Base-by-base conservation (phyloP, 2,888 invertebrate species). In the Agonum fuliginosum region DNA sequence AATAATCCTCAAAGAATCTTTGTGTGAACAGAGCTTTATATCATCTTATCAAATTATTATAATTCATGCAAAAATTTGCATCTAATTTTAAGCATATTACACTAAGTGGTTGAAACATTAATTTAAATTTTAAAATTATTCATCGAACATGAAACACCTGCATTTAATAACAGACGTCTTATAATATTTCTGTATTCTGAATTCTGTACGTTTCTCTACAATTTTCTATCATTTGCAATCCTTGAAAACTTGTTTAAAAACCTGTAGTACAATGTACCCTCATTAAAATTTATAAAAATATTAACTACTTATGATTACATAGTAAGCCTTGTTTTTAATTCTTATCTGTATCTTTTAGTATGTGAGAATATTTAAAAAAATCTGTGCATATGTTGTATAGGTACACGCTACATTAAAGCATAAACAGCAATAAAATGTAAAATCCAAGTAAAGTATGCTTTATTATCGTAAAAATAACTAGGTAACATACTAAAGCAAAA, bases 241-340 rank as follows among this genome's bases (percentile, higher is more conserved):
- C 43, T 43, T 43, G 43, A 43, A 5, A 43, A 43, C 43, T 43
- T 14, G 43, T 43, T 43, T 43, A 43, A 43, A 43, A 43, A 43
- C 43, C 14, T 14, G 43, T 43, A 14, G 3, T 43, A 8, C 37
- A n/a, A n/a, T 37, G n/a, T 37, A 37, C 8, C 37, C 37, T 3
- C 43, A 14, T 12, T 14, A 43, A 43, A 43, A 3, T 2, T 43
- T 43, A 12, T 43, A 43, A 43, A 14, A 43, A 43, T 43, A 43
- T 43, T 43, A 43, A 43, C 14, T 43, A 14, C 43, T 12, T 43
- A 5, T 43, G 43, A 43, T 43, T 43, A 43, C 43, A 43, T 43
- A 43, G 14, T 43, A 37, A 8, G 37, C 2, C n/a, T n/a, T n/a
- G n/a, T n/a, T n/a, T n/a, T n/a, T n/a, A n/a, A n/a, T n/a, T n/a